Percentiles rank a stretch among this genome's conserved stretches.
Conservation (phyloP, 35 echinoderm and acorn worm species). For the Acanthaster planci region DNA sequence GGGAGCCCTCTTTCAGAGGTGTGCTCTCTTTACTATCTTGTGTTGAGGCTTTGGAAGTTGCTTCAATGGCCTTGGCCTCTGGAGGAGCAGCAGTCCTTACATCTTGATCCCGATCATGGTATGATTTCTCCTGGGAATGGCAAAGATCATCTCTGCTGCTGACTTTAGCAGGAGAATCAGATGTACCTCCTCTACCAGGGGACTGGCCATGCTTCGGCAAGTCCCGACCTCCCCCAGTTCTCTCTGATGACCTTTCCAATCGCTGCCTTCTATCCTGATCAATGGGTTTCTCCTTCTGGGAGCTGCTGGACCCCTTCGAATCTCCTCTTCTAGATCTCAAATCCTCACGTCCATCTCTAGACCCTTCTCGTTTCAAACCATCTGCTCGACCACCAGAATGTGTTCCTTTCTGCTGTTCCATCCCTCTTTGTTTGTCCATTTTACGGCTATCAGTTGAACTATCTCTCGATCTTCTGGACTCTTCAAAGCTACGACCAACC, state of each 20-base stretch:
- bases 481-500: slow-evolving; percentile 22
- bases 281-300: neutral
- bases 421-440: neutral
- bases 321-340: slow-evolving; percentile 24
- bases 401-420: neutral
- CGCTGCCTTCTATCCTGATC: slow-evolving; percentile 13
- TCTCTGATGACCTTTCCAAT: slow-evolving; percentile 24
- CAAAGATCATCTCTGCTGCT: neutral
- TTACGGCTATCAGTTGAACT: slow-evolving; percentile 43
- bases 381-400: neutral
- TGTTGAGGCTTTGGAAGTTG: neutral
- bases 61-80: neutral
- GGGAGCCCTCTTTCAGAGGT: slow-evolving; percentile 1
- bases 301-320: slow-evolving; percentile 13
- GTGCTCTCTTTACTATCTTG: slow-evolving; percentile 32
- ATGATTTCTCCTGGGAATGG: neutral
- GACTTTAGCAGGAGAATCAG: neutral
- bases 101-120: neutral
- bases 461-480: slow-evolving; percentile 36
- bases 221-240: neutral
- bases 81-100: neutral
- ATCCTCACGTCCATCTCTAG: neutral
- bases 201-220: neutral
- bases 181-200: neutral
- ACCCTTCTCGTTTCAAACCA: neutral